Percentiles rank a stretch among this genome's conserved stretches.
phyloP scores from a whole-genome alignment of 1,140 invertebrate species.

The Rhopalosiphum maidis region DNA sequence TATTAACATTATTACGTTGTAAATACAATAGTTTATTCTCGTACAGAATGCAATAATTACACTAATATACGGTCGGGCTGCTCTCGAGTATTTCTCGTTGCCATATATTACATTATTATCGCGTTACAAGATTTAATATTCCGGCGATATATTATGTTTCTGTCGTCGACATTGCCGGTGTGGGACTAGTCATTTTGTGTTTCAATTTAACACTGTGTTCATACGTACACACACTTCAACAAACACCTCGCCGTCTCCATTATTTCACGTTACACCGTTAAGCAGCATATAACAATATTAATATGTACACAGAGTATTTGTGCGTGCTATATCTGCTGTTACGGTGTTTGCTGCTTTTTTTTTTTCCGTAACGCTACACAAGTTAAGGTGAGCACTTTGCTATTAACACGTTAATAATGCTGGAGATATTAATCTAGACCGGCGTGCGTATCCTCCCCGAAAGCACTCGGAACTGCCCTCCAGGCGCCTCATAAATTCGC shows the following conservation, averaged over 20 bases:
- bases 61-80: not conserved
- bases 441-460: not conserved
- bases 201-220: not conserved
- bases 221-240: not conserved
- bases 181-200: not conserved
- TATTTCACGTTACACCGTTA: not conserved
- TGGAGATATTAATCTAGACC: not conserved
- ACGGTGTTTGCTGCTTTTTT: not conserved
- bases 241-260: not conserved
- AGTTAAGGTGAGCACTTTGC: not conserved
- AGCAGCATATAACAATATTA: not conserved
- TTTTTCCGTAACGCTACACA: not conserved
- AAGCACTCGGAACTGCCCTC: not conserved
- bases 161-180: not conserved
- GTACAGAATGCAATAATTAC: not conserved
- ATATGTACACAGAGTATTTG: not conserved
- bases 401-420: constrained; percentile 8
- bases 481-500: constrained; percentile 1
- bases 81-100: not conserved
- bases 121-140: not conserved
- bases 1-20: not conserved
- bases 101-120: not conserved
- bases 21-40: no score
- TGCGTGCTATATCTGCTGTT: not conserved
- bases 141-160: not conserved